Conservation (phyloP, 2,888 invertebrate species). For the Lumbricus terrestris region DNA sequence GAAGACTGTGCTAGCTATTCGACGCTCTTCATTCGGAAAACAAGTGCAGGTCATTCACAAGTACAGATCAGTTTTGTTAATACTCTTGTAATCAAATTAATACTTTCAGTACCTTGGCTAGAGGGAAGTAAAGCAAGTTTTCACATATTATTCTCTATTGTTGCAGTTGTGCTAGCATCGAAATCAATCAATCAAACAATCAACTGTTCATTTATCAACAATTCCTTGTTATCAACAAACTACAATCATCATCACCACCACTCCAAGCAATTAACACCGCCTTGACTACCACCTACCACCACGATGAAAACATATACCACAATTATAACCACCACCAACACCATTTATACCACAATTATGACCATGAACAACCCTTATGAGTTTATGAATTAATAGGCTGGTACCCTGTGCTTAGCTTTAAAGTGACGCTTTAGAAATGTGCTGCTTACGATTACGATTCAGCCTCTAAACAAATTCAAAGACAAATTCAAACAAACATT, state of each 20-base stretch:
- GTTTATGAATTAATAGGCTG: neutral
- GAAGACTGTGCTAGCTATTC: no score
- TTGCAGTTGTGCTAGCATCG: no score
- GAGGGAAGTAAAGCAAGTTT: no score
- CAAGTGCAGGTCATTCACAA: neutral
- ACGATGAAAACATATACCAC: no score
- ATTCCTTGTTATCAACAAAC: neutral
- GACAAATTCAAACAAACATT: neutral
- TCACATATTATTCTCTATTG: no score
- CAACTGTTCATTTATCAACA: neutral
- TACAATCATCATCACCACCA: neutral
- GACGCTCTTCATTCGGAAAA: neutral
- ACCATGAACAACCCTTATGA: neutral
- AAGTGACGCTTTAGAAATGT: neutral
- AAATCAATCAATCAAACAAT: neutral
- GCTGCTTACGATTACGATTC: neutral
- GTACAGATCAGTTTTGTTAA: neutral
- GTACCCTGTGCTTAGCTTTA: neutral
- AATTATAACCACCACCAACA: neutral
- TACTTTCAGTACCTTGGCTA: neutral
- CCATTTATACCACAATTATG: neutral
- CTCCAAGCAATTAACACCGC: neutral
- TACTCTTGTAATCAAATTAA: neutral
- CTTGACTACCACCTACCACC: neutral
- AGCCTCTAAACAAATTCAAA: neutral